These are phyloP conservation scores for Patagioenas fasciata DNA, from an alignment of 2,113 vertebrate species.

Conservation along the genomic window DNA sequence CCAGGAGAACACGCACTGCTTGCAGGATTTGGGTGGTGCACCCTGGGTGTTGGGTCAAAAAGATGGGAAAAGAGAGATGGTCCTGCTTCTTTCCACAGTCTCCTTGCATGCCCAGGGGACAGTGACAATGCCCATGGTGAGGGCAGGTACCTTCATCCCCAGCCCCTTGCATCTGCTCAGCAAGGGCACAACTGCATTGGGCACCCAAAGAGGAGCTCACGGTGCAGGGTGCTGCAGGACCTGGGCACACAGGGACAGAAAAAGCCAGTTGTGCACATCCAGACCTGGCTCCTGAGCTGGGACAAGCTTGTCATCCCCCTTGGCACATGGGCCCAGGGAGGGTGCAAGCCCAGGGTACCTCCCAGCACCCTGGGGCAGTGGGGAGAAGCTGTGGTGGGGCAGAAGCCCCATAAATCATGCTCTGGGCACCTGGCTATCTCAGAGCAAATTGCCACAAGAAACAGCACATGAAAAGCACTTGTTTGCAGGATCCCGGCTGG, in stretches of 20 bases:
- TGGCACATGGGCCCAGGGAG: background rate
- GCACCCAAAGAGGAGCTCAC: background rate
- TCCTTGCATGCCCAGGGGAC: background rate
- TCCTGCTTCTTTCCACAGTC: background rate
- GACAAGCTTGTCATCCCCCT: background rate
- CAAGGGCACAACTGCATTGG: accelerated
- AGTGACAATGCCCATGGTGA: accelerated
- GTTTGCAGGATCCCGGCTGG: background rate
- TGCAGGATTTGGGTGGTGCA: background rate
- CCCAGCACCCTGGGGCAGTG: background rate
- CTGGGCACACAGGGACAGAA: accelerated
- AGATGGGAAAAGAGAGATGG: background rate
- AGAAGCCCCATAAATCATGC: background rate
- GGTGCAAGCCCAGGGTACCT: background rate
- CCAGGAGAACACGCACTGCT: accelerated
- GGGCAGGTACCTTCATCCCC: background rate
- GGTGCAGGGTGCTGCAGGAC: background rate
- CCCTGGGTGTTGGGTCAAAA: accelerated
- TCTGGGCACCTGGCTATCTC: background rate
- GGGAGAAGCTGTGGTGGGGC: background rate
- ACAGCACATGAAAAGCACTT: background rate
- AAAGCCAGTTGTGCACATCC: background rate
- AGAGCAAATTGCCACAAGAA: background rate
- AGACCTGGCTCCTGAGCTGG: background rate
- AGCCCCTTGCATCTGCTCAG: background rate